These are phyloP conservation scores for Turnix velox DNA, from an alignment of 2,113 vertebrate species.

Conservation along the genomic window DNA sequence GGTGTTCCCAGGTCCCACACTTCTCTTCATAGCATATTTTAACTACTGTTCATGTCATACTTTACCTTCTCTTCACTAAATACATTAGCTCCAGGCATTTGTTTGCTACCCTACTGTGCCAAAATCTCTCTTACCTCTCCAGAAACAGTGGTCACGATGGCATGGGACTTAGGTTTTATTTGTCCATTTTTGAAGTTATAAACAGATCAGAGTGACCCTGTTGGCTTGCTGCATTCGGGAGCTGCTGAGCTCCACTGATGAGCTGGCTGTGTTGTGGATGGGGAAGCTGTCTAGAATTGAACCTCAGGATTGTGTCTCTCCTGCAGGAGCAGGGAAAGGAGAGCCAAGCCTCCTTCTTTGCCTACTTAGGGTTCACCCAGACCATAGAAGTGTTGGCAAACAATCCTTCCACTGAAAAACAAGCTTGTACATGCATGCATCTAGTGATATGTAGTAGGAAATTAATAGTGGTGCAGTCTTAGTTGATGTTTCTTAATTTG, in stretches of 20 bases:
- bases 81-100: not conserved
- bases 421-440: not conserved
- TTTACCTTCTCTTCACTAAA: not conserved
- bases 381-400: not conserved
- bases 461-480: not conserved
- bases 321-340: not conserved
- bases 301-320: not conserved
- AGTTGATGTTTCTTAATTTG: not conserved
- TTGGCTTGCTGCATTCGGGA: not conserved
- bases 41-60: too few relatives aligned
- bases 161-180: not conserved
- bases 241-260: not conserved
- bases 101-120: not conserved
- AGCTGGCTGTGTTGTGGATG: not conserved
- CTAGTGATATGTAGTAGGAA: not conserved
- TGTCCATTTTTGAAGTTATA: not conserved
- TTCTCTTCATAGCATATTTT: too few relatives aligned
- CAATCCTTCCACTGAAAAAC: not conserved
- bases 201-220: slow-evolving; percentile 21
- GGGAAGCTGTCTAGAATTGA: not conserved
- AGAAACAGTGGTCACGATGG: not conserved
- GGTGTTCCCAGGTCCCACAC: not conserved
- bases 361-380: not conserved
- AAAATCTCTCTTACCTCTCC: not conserved
- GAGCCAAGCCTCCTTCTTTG: not conserved